Evolutionary conservation across 1,140 invertebrate genomes (phyloP).

Genomic region (Drosophila tani): DNA sequence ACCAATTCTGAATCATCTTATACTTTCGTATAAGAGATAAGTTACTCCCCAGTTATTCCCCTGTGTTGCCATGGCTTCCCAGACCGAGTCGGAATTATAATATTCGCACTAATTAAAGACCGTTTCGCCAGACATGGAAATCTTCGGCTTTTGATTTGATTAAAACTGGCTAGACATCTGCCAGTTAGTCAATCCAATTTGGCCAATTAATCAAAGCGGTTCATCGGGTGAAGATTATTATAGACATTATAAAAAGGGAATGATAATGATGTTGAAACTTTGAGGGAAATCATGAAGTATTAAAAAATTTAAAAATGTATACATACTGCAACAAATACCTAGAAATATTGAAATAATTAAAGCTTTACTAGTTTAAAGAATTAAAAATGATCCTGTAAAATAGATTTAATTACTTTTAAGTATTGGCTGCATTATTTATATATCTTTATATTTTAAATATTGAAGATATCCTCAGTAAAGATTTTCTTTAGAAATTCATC

Average conservation of each 20-base stretch:
- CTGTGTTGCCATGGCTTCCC: conserved; percentile 20
- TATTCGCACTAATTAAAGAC: conserved; percentile 44
- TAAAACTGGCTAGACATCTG: conserved; percentile 34
- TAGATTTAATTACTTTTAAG: too few species aligned
- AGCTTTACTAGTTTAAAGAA: too few species aligned
- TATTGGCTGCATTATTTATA: too few species aligned
- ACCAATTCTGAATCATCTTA: conserved; percentile 31
- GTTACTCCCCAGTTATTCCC: neutral
- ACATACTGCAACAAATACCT: too few species aligned
- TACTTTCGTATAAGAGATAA: neutral
- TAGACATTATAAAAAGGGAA: neutral
- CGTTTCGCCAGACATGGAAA: conserved; percentile 51
- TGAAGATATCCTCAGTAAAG: too few species aligned
- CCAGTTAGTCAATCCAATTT: conserved; percentile 8
- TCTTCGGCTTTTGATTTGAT: conserved; percentile 44
- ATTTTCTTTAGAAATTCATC: too few species aligned
- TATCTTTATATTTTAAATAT: too few species aligned
- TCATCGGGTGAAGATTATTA: too few species aligned
- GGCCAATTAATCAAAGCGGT: conserved; percentile 4
- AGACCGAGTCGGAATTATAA: conserved; percentile 43
- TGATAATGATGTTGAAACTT: too few species aligned
- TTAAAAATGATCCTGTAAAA: too few species aligned
- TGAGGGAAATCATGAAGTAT: too few species aligned
- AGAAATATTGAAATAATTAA: too few species aligned
- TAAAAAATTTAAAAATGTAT: neutral